Evolutionary conservation across 2,888 invertebrate genomes (phyloP).

Genomic region (Pachydiplax longipennis): DNA sequence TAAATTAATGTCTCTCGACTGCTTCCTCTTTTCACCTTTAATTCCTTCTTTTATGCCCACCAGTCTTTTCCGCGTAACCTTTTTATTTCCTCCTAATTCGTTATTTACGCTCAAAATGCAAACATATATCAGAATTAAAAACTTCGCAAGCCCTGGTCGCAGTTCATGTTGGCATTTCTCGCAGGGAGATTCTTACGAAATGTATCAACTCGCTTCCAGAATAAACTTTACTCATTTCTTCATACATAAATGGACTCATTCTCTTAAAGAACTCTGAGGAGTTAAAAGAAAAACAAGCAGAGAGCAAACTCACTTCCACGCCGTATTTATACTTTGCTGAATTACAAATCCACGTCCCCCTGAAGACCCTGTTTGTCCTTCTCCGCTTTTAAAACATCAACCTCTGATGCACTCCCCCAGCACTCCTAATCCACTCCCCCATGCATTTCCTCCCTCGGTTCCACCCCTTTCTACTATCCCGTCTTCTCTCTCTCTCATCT

Average conservation of each 20-base stretch:
- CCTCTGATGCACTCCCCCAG: background rate
- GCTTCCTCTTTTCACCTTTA: too few species aligned
- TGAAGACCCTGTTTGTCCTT: background rate
- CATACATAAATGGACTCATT: conserved; percentile 33
- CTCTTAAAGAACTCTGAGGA: conserved; percentile 10
- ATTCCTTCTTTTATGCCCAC: too few species aligned
- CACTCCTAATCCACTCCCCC: background rate
- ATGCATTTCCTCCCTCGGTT: background rate
- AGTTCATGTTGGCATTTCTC: background rate
- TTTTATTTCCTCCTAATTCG: too few species aligned
- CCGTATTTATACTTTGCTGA: conserved; percentile 9
- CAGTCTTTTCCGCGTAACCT: too few species aligned
- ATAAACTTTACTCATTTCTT: conserved; percentile 35
- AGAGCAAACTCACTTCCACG: background rate
- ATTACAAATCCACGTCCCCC: conserved; percentile 1
- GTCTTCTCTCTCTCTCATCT: background rate
- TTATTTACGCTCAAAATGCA: too few species aligned
- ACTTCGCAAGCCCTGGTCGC: background rate
- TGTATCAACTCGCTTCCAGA: conserved; percentile 10
- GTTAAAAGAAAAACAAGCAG: background rate
- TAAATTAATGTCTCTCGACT: too few species aligned
- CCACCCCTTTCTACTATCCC: background rate
- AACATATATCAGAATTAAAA: background rate
- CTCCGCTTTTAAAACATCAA: background rate
- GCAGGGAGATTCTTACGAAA: background rate